A percentile compares a stretch with the other conserved stretches of the same genome.
These are phyloP conservation scores for Urocitellus parryii DNA, from an alignment of 2,113 vertebrate species.

Conservation along the genomic window DNA sequence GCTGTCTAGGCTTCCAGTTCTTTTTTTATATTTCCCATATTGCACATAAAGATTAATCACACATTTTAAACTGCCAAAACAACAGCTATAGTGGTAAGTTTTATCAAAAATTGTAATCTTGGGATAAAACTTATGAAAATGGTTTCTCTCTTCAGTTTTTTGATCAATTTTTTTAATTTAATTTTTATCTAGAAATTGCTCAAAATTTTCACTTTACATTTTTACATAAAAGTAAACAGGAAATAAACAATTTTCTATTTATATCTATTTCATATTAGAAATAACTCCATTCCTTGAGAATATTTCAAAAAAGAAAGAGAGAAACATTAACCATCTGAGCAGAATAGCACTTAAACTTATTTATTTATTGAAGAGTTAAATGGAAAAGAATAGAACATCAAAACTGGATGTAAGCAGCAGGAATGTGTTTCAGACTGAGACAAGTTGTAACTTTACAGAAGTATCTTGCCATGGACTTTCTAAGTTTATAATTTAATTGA, in stretches of 20 bases:
- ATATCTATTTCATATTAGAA: background rate
- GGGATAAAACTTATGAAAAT: slow-evolving; percentile 33
- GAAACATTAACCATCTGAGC: background rate
- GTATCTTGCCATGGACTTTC: background rate
- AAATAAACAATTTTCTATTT: background rate
- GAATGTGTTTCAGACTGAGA: too few species aligned
- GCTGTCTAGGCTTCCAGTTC: background rate
- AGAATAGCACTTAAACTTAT: background rate
- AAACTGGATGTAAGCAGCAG: background rate
- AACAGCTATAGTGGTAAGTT: background rate
- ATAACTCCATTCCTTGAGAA: background rate
- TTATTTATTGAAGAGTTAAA: background rate
- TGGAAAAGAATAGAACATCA: background rate
- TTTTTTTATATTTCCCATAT: background rate
- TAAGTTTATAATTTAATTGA: background rate
- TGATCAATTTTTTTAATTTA: slow-evolving; percentile 55
- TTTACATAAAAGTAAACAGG: background rate
- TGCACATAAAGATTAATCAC: slow-evolving; percentile 33
- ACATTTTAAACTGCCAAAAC: slow-evolving; percentile 37
- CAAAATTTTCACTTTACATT: background rate
- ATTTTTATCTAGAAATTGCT: background rate
- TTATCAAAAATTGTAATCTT: slow-evolving; percentile 49
- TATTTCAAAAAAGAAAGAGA: background rate
- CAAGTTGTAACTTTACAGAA: background rate
- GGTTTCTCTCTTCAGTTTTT: slow-evolving; percentile 5